Evolutionary conservation across 2,797 vertebrate genomes (phyloP).

Genomic region (Cossypha heuglini): DNA sequence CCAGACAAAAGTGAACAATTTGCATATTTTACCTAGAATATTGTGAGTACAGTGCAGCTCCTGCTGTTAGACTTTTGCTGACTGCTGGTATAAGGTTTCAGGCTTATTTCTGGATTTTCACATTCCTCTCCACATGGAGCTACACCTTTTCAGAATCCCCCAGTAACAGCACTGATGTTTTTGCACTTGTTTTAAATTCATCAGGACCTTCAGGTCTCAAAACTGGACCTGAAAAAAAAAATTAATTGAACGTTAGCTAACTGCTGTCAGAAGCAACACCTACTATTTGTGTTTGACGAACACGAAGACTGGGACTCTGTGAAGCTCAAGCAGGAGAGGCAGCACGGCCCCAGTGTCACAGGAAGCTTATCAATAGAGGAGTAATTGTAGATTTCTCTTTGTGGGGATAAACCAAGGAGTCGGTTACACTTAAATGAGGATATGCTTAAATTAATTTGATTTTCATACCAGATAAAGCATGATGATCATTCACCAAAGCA

Average conservation of each 20-base stretch:
- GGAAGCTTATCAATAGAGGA: neutral
- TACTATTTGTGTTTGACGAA: neutral
- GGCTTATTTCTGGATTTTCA: neutral
- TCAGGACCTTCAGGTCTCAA: neutral
- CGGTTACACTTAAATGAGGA: neutral
- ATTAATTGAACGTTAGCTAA: neutral
- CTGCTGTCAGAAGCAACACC: neutral
- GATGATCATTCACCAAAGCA: neutral
- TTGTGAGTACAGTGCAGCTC: neutral
- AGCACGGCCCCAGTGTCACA: accelerated
- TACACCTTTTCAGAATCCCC: neutral
- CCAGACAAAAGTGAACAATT: neutral
- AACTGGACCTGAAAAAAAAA: neutral
- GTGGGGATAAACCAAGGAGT: neutral
- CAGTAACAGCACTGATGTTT: neutral
- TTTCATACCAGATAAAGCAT: neutral
- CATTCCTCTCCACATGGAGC: neutral
- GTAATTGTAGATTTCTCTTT: neutral
- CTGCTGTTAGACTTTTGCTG: neutral
- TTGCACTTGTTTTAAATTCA: neutral
- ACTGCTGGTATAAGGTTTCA: neutral
- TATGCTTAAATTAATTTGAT: neutral
- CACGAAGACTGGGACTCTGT: neutral
- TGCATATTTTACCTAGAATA: neutral
- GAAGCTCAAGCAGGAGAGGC: neutral